A percentile compares a stretch with the other conserved stretches of the same genome.
These are phyloP conservation scores for Tangara arthus DNA, from an alignment of 2,797 vertebrate genomes.

Conservation along the genomic window DNA sequence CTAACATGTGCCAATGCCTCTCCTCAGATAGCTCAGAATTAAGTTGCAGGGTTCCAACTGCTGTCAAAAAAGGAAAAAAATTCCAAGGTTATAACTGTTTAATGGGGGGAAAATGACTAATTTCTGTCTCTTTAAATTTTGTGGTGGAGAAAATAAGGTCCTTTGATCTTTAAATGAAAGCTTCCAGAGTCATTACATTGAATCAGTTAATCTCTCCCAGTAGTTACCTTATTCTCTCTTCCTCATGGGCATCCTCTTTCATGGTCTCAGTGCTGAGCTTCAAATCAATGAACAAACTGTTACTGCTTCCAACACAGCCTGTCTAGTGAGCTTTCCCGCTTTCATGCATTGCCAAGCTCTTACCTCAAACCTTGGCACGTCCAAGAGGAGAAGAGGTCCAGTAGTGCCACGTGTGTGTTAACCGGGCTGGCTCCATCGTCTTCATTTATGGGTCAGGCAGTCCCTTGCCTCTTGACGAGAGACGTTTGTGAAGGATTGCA, in stretches of 20 bases:
- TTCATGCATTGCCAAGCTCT: slow-evolving; percentile 64
- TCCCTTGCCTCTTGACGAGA: background rate
- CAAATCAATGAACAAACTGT: slow-evolving; percentile 69
- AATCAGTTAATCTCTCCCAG: slow-evolving; percentile 68
- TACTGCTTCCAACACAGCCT: slow-evolving; percentile 41
- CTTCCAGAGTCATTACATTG: slow-evolving; percentile 65
- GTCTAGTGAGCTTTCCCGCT: slow-evolving; percentile 55
- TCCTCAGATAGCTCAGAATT: background rate
- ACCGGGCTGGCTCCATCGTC: background rate
- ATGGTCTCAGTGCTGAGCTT: slow-evolving; percentile 58
- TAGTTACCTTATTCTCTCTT: slow-evolving; percentile 67
- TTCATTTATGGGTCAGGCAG: background rate
- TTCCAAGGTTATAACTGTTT: slow-evolving; percentile 54
- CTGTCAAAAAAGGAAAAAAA: background rate
- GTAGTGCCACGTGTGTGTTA: background rate
- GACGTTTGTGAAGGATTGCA: background rate
- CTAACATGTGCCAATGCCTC: background rate
- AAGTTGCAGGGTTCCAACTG: background rate
- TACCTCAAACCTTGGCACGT: slow-evolving; percentile 55
- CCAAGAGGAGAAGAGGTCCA: background rate
- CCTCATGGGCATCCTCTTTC: slow-evolving; percentile 62
- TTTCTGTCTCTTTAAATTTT: slow-evolving; percentile 67
- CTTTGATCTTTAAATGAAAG: slow-evolving; percentile 70
- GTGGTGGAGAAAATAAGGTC: slow-evolving; percentile 58
- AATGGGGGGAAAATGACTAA: slow-evolving; percentile 49